Percentiles rank a stretch among this genome's conserved stretches.
phyloP scores from a whole-genome alignment of 2,113 vertebrate species.

The Passerina amoena region DNA sequence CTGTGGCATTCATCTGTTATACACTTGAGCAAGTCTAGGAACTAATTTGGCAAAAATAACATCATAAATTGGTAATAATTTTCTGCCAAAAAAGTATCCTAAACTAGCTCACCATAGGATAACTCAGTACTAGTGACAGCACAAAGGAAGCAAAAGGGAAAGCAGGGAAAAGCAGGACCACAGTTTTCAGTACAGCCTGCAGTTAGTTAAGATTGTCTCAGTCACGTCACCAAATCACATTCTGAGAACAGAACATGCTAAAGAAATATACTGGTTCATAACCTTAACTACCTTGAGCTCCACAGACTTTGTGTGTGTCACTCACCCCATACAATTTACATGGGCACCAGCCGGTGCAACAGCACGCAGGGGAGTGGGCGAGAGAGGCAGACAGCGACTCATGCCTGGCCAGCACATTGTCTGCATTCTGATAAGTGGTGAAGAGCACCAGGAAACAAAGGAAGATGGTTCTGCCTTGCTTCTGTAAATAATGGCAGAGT shows the following conservation, averaged over 20 bases:
- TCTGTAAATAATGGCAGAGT: not conserved
- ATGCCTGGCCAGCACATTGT: not conserved
- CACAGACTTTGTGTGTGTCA: accelerated
- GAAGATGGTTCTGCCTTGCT: not conserved
- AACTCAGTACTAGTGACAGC: not conserved
- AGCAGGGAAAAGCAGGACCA: not conserved
- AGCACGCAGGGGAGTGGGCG: not conserved
- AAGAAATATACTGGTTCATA: not conserved
- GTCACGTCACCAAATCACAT: not conserved
- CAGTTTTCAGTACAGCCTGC: not conserved
- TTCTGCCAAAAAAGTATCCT: not conserved
- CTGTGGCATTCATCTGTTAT: not conserved
- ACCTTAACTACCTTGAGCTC: not conserved
- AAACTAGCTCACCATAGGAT: not conserved
- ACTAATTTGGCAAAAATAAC: not conserved
- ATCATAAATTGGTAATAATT: not conserved
- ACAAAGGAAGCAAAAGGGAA: not conserved
- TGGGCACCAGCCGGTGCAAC: not conserved
- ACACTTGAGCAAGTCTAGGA: not conserved
- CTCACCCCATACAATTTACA: not conserved
- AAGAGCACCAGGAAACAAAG: not conserved
- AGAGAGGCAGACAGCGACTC: not conserved
- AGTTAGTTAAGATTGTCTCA: not conserved
- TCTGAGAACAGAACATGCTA: not conserved
- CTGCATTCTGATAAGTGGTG: not conserved